Conservation (phyloP, 2,888 invertebrate species). For the Rhorus exstirpatorius region DNA sequence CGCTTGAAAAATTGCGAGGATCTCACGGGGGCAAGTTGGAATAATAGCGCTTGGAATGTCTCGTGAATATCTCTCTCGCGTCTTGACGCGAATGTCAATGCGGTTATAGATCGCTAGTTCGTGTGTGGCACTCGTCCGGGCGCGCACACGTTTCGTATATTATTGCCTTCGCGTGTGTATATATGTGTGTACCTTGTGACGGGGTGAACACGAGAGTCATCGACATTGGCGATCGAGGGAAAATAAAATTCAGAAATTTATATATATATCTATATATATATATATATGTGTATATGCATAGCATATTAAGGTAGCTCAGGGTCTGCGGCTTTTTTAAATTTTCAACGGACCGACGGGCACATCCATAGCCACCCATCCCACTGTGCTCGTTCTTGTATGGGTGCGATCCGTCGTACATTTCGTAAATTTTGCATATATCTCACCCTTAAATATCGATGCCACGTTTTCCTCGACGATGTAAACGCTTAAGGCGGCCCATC, state of each 20-base stretch:
- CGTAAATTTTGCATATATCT: conserved; percentile 58
- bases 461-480: conserved; percentile 38
- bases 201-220: conserved; percentile 15
- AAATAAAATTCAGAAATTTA: not conserved
- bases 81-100: too few species aligned
- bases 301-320: conserved; percentile 48
- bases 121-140: too few species aligned
- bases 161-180: conserved; percentile 9
- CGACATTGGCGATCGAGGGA: conserved; percentile 20
- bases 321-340: conserved; percentile 71
- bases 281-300: not conserved
- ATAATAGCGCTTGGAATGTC: too few species aligned
- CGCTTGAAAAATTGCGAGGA: too few species aligned
- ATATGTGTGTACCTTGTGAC: too few species aligned
- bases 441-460: conserved; percentile 41
- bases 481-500: too few species aligned
- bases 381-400: conserved; percentile 25
- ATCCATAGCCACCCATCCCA: conserved; percentile 8
- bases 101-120: too few species aligned
- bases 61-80: too few species aligned
- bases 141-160: conserved; percentile 42
- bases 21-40: too few species aligned
- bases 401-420: conserved; percentile 50
- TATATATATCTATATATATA: conserved; percentile 1
- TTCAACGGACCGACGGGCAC: conserved; percentile 65